A percentile compares a stretch with the other conserved stretches of the same genome.
Evolutionary conservation across 2,113 vertebrate genomes (phyloP).

Genomic region (Pseudonaja textilis): DNA sequence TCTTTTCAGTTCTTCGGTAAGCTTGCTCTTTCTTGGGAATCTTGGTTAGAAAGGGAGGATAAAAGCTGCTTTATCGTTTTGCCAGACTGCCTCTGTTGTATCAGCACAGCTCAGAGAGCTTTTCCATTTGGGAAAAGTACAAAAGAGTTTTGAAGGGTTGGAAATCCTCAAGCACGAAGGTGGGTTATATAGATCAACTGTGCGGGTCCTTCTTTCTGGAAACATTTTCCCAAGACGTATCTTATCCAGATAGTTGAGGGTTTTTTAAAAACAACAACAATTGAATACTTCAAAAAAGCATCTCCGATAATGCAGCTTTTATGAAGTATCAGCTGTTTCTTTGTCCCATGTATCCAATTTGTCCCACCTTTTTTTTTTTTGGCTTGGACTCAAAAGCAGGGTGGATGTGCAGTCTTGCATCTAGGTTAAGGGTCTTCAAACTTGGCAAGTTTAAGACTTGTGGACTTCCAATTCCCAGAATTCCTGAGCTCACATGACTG

Average conservation of each 20-base stretch:
- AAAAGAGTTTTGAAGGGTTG: not conserved
- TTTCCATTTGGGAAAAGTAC: not conserved
- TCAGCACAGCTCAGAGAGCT: no score
- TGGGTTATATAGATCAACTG: not conserved
- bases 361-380: not conserved
- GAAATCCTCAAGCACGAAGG: not conserved
- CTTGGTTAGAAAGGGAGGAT: accelerated
- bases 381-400: not conserved
- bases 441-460: no score
- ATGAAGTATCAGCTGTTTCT: not conserved
- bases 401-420: not conserved
- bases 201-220: not conserved
- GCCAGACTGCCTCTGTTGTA: not conserved
- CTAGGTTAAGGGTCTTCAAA: no score
- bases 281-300: not conserved
- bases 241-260: not conserved
- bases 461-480: no score
- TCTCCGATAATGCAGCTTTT: not conserved
- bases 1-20: conserved; percentile 94
- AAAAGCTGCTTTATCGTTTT: accelerated
- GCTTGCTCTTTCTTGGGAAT: not conserved
- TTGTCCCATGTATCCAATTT: not conserved
- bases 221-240: not conserved
- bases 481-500: no score
- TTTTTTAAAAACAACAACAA: not conserved